A percentile compares a stretch with the other conserved stretches of the same genome.
These are phyloP conservation scores for Solea senegalensis DNA, from an alignment of 2,113 vertebrate genomes.

Conservation along the genomic window DNA sequence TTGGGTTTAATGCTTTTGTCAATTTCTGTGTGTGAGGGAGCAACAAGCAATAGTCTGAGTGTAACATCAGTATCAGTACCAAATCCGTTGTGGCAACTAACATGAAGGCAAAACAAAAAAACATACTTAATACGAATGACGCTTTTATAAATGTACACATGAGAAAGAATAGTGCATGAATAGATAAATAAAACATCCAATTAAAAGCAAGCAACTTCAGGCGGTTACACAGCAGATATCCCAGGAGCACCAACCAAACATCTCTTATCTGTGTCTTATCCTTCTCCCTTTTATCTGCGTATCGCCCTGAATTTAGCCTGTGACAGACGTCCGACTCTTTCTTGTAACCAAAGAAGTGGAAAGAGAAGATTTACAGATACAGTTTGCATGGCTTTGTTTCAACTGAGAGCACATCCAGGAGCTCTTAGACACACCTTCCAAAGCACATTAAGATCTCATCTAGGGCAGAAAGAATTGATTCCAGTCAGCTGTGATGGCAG, in stretches of 20 bases:
- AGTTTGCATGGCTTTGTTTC: constrained; percentile 38
- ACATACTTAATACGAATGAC: too few relatives aligned
- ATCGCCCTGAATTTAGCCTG: neutral
- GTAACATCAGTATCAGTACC: neutral
- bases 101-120: neutral
- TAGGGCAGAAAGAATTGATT: constrained; percentile 68
- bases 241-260: neutral
- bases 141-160: too few relatives aligned
- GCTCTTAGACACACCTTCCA: constrained; percentile 57
- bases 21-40: neutral
- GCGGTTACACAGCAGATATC: neutral
- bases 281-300: neutral
- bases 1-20: neutral
- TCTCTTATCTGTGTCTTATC: neutral
- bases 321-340: neutral
- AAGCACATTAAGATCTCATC: constrained; percentile 71
- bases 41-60: constrained; percentile 1
- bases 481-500: constrained; percentile 43
- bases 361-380: constrained; percentile 27
- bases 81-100: neutral
- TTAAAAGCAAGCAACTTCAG: too few relatives aligned
- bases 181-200: too few relatives aligned
- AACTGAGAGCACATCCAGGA: constrained; percentile 22
- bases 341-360: constrained; percentile 20
- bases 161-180: too few relatives aligned